A percentile compares a stretch with the other conserved stretches of the same genome.
Evolutionary conservation across 2,113 vertebrate genomes (phyloP).

Genomic region (Gymnobelideus leadbeateri): DNA sequence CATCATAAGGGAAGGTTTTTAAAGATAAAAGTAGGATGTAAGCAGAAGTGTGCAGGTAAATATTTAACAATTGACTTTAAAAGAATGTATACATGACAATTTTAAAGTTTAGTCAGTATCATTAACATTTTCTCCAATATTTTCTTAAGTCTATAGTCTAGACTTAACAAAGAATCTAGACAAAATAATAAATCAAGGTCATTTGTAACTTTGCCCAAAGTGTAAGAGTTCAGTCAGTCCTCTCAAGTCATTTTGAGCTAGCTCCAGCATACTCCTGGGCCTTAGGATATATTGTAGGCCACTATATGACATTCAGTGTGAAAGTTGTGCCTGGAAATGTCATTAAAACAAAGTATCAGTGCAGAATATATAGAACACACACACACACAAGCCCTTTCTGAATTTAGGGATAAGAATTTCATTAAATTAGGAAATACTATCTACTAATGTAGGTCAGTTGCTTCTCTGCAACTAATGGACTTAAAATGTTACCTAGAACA

Average conservation of each 20-base stretch:
- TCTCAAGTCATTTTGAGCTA: neutral
- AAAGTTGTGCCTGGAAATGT: no score
- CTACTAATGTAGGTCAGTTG: neutral
- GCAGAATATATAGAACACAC: no score
- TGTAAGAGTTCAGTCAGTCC: neutral
- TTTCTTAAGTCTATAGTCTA: neutral
- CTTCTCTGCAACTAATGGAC: neutral
- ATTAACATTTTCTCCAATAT: neutral
- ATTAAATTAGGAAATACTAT: neutral
- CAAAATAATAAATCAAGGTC: neutral
- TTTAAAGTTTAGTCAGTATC: neutral
- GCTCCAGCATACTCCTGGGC: neutral
- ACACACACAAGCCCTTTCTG: neutral
- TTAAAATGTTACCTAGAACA: neutral
- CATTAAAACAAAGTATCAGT: no score
- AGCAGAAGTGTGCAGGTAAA: neutral
- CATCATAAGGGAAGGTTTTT: neutral
- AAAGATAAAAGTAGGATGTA: constrained; percentile 23
- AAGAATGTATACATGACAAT: neutral
- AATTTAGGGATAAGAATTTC: neutral
- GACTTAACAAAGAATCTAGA: neutral
- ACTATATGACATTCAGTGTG: neutral
- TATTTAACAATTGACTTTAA: no score
- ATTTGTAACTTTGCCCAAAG: neutral
- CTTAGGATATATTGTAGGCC: neutral